These are phyloP conservation scores for Halocaridina rubra DNA, from an alignment of 2,888 invertebrate genomes.

Conservation along the genomic window DNA sequence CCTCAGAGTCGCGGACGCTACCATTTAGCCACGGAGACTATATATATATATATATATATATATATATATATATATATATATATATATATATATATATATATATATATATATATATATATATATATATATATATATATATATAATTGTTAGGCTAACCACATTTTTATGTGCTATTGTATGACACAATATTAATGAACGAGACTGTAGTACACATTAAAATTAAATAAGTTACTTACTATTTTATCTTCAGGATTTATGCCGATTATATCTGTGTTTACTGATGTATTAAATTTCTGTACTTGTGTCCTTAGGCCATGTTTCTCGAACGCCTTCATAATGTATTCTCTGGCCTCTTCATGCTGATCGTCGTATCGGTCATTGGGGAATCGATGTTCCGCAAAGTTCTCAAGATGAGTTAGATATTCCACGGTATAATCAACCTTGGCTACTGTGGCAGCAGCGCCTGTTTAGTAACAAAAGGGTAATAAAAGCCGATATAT, in stretches of 20 bases:
- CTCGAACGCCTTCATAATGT: constrained; percentile 10
- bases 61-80: neutral
- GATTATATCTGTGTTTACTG: neutral
- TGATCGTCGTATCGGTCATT: neutral
- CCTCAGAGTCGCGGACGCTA: too few relatives aligned
- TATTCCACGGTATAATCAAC: neutral
- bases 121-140: neutral
- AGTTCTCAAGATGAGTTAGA: neutral
- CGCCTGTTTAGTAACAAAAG: too few relatives aligned
- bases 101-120: neutral
- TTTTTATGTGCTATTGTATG: neutral
- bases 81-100: neutral
- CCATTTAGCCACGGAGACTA: too few relatives aligned
- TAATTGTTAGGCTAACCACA: too few relatives aligned
- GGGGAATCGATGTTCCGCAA: constrained; percentile 23
- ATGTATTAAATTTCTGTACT: constrained; percentile 38
- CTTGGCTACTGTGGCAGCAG: too few relatives aligned
- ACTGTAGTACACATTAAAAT: neutral
- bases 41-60: too few relatives aligned
- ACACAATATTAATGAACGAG: neutral
- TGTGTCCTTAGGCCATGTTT: constrained; percentile 23
- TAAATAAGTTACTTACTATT: neutral
- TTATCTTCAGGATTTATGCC: neutral
- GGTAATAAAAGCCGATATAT: too few relatives aligned
- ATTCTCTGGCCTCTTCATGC: neutral